Base-by-base conservation (phyloP, 2,797 vertebrate genomes). In the Melanotaenia nigrans region DNA sequence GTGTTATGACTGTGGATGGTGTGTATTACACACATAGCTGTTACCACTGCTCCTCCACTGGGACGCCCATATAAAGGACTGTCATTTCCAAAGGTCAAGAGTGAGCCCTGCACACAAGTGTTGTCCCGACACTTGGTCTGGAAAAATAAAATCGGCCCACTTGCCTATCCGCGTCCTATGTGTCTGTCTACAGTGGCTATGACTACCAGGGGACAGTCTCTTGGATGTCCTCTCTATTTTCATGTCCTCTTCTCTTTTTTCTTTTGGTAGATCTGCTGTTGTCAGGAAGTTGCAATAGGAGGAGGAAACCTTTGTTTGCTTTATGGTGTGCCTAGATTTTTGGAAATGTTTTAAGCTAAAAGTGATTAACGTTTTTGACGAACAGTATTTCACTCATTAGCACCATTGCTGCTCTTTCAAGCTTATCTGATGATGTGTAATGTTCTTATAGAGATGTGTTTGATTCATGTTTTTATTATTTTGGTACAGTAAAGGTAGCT, bases 71-170 rank as follows among this genome's bases (percentile, higher is more conserved):
- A 93, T 93, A 93, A 93, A 94, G 92, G 86, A 88, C 93, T 95
- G 94, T 94, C 94, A 94, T 91, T 90, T 94, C 81, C 88, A 94
- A 95, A 95, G 92, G 94, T 95, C 93, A 93, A 76, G 67, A 90
- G 90, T 95, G 93, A 95, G 93, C 84, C 89, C 88, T 93, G 85
- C 89, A 91, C 92, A 92, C 94, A 95, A 94, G 92, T 94, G 93
- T 93, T 94, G 92, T 89, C 89, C 92, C 88, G 87, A 93, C 91
- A 87, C 86, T 90, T 79, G 87, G 92, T 91, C 91, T 91, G 89
- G 82, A 90, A 90, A 87, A 86, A 86, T 84, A 86, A 87, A 77
- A 90, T 79, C 33, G 54, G 28, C 61, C 75, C 51, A 71, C 79
- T 85, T 67, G 78, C 78, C 84, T 64, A 40, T 89, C 81, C 65